A percentile compares a stretch with the other conserved stretches of the same genome.
These are phyloP conservation scores for Macroglossus sobrinus DNA, from an alignment of 2,113 vertebrate species.

Conservation along the genomic window DNA sequence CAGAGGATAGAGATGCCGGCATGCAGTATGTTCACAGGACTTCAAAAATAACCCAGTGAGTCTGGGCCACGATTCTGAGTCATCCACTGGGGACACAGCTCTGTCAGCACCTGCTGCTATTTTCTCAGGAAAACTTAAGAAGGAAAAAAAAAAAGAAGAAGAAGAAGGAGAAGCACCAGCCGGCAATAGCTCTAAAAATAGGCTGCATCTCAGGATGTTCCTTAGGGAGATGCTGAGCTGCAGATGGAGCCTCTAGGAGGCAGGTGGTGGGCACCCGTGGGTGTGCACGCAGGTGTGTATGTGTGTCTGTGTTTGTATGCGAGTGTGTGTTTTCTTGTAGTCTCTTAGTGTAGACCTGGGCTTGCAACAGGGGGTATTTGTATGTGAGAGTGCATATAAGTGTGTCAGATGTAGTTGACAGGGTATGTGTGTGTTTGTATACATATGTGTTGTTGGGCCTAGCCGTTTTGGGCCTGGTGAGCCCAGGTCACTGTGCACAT, in stretches of 20 bases:
- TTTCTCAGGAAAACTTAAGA: conserved; percentile 77
- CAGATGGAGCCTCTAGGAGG: conserved; percentile 72
- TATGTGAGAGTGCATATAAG: background rate
- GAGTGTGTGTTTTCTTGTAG: conserved; percentile 24
- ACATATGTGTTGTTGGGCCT: background rate
- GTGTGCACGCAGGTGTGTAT: conserved; percentile 58
- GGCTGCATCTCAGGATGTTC: conserved; percentile 62
- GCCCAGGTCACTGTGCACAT: background rate
- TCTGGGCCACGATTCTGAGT: conserved; percentile 82
- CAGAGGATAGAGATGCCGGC: conserved; percentile 75
- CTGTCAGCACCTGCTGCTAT: conserved; percentile 76
- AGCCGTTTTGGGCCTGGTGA: background rate
- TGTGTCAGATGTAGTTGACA: background rate
- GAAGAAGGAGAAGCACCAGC: conserved; percentile 72
- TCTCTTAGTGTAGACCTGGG: background rate
- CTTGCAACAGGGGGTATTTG: background rate
- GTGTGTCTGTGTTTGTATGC: background rate
- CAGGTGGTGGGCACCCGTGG: conserved; percentile 72
- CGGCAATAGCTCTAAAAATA: conserved; percentile 74
- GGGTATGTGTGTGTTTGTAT: background rate
- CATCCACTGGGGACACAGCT: conserved; percentile 79
- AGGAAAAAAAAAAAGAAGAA: conserved; percentile 77
- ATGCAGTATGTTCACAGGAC: conserved; percentile 63
- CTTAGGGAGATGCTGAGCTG: conserved; percentile 70
- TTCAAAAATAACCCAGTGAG: conserved; percentile 85